Conservation (phyloP, 2,113 vertebrate genomes). For the Ailuropoda melanoleuca region DNA sequence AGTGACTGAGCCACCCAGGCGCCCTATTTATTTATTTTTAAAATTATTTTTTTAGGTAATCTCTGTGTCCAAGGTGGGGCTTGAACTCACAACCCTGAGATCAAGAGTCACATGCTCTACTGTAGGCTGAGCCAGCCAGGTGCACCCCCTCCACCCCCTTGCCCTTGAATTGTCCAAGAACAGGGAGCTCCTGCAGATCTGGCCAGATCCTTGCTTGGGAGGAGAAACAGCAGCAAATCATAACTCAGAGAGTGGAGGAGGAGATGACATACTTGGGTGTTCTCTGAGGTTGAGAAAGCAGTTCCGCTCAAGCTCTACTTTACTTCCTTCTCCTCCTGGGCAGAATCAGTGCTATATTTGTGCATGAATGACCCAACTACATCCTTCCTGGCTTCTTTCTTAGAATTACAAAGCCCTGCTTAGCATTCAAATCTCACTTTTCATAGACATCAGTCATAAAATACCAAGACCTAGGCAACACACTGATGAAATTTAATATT, state of each 20-base stretch:
- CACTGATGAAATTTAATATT: neutral
- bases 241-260: neutral
- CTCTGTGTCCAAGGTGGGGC: neutral
- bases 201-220: neutral
- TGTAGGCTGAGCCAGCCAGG: neutral
- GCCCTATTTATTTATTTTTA: neutral
- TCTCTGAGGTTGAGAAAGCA: neutral
- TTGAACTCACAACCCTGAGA: neutral
- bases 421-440: neutral
- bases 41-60: neutral
- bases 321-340: neutral
- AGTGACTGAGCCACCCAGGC: too few species aligned
- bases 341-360: neutral
- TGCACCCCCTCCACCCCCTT: too few species aligned
- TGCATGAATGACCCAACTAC: neutral
- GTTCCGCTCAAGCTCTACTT: neutral
- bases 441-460: neutral
- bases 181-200: neutral
- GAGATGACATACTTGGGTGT: neutral
- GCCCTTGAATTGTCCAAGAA: neutral
- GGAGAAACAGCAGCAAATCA: neutral
- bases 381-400: constrained; percentile 23
- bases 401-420: neutral
- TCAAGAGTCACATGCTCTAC: neutral
- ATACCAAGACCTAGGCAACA: neutral